Percentiles rank a stretch among this genome's conserved stretches.
phyloP scores from a whole-genome alignment of 1,140 invertebrate genomes.

The Amyelois transitella region DNA sequence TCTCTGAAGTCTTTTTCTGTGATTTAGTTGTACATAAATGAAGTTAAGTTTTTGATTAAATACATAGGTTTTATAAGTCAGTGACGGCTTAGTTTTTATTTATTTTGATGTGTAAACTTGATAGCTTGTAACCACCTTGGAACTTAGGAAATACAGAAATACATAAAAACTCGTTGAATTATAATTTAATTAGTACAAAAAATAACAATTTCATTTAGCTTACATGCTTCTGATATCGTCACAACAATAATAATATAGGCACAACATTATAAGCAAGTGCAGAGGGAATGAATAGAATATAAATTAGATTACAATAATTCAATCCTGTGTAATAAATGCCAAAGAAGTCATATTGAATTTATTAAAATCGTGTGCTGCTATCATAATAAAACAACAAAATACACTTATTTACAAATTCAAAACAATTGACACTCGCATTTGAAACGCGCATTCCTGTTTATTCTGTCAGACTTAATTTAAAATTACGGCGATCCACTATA shows the following conservation, averaged over 20 bases:
- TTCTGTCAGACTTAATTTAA: too few species aligned
- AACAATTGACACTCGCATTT: too few species aligned
- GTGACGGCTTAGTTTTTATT: background rate
- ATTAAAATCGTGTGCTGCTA: too few species aligned
- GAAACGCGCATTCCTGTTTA: too few species aligned
- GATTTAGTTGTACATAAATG: slow-evolving; percentile 28
- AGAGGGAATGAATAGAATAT: background rate
- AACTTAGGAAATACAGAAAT: background rate
- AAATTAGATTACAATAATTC: background rate
- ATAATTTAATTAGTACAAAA: slow-evolving; percentile 59
- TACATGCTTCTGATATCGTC: slow-evolving; percentile 31
- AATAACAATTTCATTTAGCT: slow-evolving; percentile 58
- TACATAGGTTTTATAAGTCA: background rate
- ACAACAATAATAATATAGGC: slow-evolving; percentile 28
- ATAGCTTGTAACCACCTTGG: background rate
- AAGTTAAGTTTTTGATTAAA: slow-evolving; percentile 1
- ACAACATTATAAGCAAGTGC: background rate
- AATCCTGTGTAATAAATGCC: background rate
- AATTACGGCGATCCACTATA: too few species aligned
- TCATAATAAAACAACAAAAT: too few species aligned
- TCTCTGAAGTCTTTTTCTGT: slow-evolving; percentile 19
- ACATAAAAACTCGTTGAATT: slow-evolving; percentile 9
- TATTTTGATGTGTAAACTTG: background rate
- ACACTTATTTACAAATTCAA: background rate
- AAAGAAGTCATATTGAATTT: too few species aligned